Conservation (phyloP, 2,113 vertebrate genomes). For the Macroglossus sobrinus region DNA sequence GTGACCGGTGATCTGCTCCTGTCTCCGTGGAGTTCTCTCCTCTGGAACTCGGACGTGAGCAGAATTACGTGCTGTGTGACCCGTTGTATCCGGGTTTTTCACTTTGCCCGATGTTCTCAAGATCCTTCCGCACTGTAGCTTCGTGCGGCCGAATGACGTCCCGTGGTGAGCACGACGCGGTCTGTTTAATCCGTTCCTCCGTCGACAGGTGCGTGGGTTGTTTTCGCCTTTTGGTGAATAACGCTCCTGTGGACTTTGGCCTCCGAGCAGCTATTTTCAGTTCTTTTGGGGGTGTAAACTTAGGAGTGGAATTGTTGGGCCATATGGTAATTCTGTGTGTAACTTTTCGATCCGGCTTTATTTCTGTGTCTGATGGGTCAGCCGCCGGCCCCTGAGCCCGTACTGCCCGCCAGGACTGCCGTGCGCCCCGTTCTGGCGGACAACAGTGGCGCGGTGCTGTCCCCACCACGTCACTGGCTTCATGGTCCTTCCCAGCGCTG, state of each 20-base stretch:
- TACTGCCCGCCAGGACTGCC: neutral
- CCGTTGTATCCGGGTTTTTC: neutral
- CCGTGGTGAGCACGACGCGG: accelerated
- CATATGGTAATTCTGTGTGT: accelerated
- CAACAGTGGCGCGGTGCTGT: accelerated
- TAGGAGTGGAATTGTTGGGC: neutral
- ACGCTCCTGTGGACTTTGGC: accelerated
- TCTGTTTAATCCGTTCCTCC: neutral
- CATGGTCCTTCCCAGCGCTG: neutral
- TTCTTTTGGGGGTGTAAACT: accelerated
- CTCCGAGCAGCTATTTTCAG: accelerated
- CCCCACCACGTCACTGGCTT: accelerated
- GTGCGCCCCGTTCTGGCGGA: neutral
- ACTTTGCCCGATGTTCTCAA: accelerated
- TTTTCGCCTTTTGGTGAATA: neutral
- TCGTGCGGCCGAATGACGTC: accelerated
- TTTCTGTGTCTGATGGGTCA: neutral
- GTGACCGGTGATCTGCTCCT: accelerated
- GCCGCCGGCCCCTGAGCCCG: neutral
- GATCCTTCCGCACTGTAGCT: accelerated
- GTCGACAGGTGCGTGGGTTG: accelerated
- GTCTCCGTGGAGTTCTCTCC: accelerated
- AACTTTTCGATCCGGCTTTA: neutral
- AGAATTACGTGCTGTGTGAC: accelerated
- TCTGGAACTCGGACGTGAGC: accelerated